phyloP scores from a whole-genome alignment of 2,888 invertebrate genomes.

The Xanthorhoe designata region DNA sequence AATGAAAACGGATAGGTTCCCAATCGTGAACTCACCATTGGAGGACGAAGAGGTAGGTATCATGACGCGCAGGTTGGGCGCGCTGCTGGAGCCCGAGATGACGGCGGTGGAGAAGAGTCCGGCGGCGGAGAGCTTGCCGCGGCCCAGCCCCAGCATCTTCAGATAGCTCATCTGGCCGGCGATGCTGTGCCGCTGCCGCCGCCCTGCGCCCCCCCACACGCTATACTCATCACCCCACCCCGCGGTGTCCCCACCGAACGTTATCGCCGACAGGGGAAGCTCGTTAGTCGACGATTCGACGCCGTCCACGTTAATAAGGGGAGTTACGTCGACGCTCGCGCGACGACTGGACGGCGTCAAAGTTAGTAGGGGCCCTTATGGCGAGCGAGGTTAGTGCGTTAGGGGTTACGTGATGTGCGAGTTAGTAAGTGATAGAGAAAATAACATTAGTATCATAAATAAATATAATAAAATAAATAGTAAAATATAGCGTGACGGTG shows the following conservation, averaged over 20 bases:
- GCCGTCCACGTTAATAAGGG: conserved; percentile 72
- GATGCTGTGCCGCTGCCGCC: conserved; percentile 97
- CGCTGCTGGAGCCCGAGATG: conserved; percentile 97
- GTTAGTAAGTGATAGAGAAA: conserved; percentile 70
- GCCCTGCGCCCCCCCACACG: conserved; percentile 85
- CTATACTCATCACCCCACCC: conserved; percentile 58
- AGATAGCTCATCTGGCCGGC: conserved; percentile 97
- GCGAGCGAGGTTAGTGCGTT: conserved; percentile 40
- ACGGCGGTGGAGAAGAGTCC: conserved; percentile 98
- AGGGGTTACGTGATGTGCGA: conserved; percentile 63
- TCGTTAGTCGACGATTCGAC: conserved; percentile 89
- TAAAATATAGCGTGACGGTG: conserved; percentile 56
- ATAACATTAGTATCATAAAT: conserved; percentile 62
- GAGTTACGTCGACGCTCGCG: conserved; percentile 65
- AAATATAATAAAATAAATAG: conserved; percentile 54
- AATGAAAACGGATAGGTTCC: background rate
- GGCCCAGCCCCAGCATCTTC: conserved; percentile 93
- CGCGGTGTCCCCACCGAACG: conserved; percentile 66
- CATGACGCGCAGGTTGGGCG: conserved; percentile 95
- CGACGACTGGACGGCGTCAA: conserved; percentile 54
- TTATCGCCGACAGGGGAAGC: conserved; percentile 87
- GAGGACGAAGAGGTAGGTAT: conserved; percentile 90
- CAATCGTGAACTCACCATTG: conserved; percentile 87
- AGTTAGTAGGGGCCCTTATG: conserved; percentile 50
- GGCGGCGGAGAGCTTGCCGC: conserved; percentile 88